These are phyloP conservation scores for Unio pictorum DNA, from an alignment of 2,888 invertebrate species.

Conservation along the genomic window DNA sequence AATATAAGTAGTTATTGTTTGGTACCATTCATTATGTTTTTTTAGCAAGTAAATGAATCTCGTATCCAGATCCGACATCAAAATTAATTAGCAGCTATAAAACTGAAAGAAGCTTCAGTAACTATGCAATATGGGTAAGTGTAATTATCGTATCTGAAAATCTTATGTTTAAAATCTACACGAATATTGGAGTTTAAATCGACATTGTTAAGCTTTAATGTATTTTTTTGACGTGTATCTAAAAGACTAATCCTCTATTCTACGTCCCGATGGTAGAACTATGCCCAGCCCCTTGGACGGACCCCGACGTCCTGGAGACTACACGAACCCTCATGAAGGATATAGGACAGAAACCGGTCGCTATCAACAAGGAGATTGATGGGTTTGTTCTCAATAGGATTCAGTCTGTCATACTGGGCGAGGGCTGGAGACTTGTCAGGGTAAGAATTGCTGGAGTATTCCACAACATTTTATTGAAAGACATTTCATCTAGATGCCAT, in stretches of 20 bases:
- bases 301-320: constrained; percentile 81
- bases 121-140: not conserved
- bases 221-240: constrained; percentile 50
- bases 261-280: constrained; percentile 94
- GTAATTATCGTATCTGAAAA: not conserved
- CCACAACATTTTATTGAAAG: not conserved
- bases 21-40: too few species aligned
- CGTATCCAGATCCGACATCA: too few species aligned
- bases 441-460: constrained; percentile 32
- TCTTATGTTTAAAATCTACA: not conserved
- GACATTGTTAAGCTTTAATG: not conserved
- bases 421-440: constrained; percentile 86
- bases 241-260: constrained; percentile 90
- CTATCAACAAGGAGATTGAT: constrained; percentile 86
- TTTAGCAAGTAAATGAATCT: too few species aligned
- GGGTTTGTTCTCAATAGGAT: constrained; percentile 95
- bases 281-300: constrained; percentile 94
- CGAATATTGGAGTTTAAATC: not conserved
- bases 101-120: too few species aligned
- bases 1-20: too few species aligned
- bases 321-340: constrained; percentile 86
- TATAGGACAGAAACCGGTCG: constrained; percentile 92
- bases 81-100: too few species aligned
- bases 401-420: constrained; percentile 92
- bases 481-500: too few species aligned